Percentiles rank a stretch among this genome's conserved stretches.
Evolutionary conservation across 2,888 invertebrate genomes (phyloP).

Genomic region (Drosophila fulvimacula): DNA sequence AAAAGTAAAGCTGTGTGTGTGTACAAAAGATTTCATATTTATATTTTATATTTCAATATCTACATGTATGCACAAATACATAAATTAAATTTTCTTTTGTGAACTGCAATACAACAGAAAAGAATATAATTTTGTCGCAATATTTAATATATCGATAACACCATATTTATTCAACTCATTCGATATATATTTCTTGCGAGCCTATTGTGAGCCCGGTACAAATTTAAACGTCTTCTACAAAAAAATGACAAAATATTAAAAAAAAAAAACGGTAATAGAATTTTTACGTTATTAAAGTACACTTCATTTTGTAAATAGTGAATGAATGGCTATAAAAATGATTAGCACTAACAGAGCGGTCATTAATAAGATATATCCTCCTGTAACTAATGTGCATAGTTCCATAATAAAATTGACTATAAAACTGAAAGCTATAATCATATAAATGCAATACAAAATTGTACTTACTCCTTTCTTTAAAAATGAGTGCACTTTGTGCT

Average conservation of each 20-base stretch:
- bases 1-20: background rate
- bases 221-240: background rate
- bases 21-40: background rate
- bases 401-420: background rate
- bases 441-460: background rate
- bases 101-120: background rate
- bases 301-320: background rate
- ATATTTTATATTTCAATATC: background rate
- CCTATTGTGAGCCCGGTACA: background rate
- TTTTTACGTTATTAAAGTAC: background rate
- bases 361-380: background rate
- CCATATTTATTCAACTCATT: background rate
- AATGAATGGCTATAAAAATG: background rate
- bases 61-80: background rate
- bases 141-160: background rate
- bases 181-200: background rate
- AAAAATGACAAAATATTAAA: background rate
- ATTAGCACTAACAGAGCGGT: background rate
- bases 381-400: constrained; percentile 6
- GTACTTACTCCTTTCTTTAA: constrained; percentile 38
- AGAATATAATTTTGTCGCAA: background rate
- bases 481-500: constrained; percentile 46
- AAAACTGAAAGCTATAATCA: background rate
- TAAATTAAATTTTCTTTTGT: background rate
- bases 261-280: background rate